Evolutionary conservation across 2,113 vertebrate species (phyloP).

Genomic region (Nyctibius bracteatus): DNA sequence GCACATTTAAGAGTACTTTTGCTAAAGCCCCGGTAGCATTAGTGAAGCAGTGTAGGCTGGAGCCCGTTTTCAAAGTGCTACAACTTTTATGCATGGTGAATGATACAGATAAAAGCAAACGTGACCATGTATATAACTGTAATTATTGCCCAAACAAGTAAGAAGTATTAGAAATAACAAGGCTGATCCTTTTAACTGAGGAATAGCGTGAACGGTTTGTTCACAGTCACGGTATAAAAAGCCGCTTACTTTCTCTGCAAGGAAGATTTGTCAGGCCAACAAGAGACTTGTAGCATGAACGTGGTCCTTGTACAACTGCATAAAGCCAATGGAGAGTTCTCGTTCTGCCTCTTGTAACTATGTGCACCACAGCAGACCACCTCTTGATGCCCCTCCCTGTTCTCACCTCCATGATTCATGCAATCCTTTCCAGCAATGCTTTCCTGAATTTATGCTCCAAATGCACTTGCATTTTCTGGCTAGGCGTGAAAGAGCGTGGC

Average conservation of each 20-base stretch:
- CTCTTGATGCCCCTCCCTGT: background rate
- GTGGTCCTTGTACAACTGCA: rapidly evolving
- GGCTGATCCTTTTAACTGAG: background rate
- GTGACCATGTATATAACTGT: background rate
- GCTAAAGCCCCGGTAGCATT: background rate
- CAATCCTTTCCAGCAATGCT: background rate
- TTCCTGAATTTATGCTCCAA: background rate
- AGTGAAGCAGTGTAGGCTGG: background rate
- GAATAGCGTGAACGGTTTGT: background rate
- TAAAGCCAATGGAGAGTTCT: background rate
- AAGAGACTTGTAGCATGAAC: background rate
- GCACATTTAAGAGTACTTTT: background rate
- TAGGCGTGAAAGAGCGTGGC: background rate
- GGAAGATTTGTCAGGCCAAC: background rate
- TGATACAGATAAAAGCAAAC: background rate
- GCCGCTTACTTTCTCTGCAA: background rate
- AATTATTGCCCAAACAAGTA: background rate
- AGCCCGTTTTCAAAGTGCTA: background rate
- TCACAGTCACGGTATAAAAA: background rate
- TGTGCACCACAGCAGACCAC: background rate
- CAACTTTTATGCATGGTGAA: background rate
- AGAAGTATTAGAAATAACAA: background rate
- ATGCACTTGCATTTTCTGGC: background rate
- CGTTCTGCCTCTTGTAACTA: background rate
- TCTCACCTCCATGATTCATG: background rate